phyloP scores from a whole-genome alignment of 2,888 invertebrate genomes.

The Chloroclystis v-ata region DNA sequence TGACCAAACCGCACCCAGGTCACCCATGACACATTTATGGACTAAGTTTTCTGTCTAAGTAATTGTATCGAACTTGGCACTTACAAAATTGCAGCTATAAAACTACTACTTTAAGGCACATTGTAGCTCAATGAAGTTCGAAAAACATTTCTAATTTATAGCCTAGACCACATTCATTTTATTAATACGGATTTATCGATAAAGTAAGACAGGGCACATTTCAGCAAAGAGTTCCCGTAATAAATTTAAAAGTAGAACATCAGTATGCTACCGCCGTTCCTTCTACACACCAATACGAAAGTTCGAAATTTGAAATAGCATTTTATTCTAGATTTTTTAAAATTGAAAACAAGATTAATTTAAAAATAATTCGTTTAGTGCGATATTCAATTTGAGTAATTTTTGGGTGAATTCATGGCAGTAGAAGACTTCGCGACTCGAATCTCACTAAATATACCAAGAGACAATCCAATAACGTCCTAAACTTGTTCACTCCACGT shows the following conservation, averaged over 20 bases:
- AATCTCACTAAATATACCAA: background rate
- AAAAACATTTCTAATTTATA: conserved; percentile 21
- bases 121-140: conserved; percentile 9
- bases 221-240: conserved; percentile 40
- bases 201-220: conserved; percentile 19
- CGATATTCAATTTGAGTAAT: too few relatives aligned
- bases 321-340: too few relatives aligned
- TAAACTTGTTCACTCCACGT: conserved; percentile 11
- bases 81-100: conserved; percentile 12
- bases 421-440: background rate
- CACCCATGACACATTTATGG: background rate
- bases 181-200: conserved; percentile 24
- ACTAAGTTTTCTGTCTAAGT: conserved; percentile 2
- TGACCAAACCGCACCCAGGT: too few relatives aligned
- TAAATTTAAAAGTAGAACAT: conserved; percentile 72
- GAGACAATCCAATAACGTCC: conserved; percentile 5
- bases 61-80: conserved; percentile 3
- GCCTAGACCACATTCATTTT: conserved; percentile 20
- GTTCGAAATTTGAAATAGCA: too few relatives aligned
- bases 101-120: conserved; percentile 10
- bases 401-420: too few relatives aligned
- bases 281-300: conserved; percentile 37
- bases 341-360: too few relatives aligned
- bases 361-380: too few relatives aligned
- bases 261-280: conserved; percentile 67